Evolutionary conservation across 2,797 vertebrate species (phyloP).

Genomic region (Nannoperca australis): DNA sequence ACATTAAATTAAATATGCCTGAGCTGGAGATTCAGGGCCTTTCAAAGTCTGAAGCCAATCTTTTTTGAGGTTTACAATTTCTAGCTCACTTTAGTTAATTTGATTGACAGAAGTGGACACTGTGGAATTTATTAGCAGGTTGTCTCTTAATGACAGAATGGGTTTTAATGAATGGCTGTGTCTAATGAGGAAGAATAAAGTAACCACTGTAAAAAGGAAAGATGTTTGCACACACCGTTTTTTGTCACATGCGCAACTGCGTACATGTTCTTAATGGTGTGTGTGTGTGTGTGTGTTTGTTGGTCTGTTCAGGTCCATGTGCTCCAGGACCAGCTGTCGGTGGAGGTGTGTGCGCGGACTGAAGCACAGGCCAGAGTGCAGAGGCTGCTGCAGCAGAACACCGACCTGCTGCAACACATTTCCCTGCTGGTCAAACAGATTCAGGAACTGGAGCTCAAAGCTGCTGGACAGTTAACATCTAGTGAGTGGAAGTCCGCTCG

Average conservation of each 20-base stretch:
- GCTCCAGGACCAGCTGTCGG: constrained; percentile 94
- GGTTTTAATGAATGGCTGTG: not conserved
- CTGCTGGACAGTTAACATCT: constrained; percentile 86
- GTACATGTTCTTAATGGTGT: not conserved
- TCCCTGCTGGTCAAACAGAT: constrained; percentile 97
- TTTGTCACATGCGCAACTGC: not conserved
- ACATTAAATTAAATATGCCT: constrained; percentile 1
- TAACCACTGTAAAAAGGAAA: not conserved
- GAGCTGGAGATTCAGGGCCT: not conserved
- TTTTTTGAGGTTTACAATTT: not conserved
- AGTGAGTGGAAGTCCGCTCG: constrained; percentile 83
- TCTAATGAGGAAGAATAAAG: constrained; percentile 1
- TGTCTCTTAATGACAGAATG: not conserved
- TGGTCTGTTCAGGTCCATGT: constrained; percentile 87
- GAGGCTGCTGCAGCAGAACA: constrained; percentile 96
- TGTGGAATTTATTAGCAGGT: constrained; percentile 22
- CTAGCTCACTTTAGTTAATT: not conserved
- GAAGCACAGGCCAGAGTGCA: constrained; percentile 95
- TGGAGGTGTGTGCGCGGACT: constrained; percentile 90
- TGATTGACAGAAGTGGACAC: not conserved
- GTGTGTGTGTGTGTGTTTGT: not conserved
- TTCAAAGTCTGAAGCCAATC: constrained; percentile 9
- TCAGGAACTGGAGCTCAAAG: constrained; percentile 95
- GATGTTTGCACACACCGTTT: not conserved
- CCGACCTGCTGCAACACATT: constrained; percentile 95